Evolutionary conservation across 2,888 invertebrate genomes (phyloP), one percentile per base, ranked within the genome.

Genomic region (Latrodectus elegans): DNA sequence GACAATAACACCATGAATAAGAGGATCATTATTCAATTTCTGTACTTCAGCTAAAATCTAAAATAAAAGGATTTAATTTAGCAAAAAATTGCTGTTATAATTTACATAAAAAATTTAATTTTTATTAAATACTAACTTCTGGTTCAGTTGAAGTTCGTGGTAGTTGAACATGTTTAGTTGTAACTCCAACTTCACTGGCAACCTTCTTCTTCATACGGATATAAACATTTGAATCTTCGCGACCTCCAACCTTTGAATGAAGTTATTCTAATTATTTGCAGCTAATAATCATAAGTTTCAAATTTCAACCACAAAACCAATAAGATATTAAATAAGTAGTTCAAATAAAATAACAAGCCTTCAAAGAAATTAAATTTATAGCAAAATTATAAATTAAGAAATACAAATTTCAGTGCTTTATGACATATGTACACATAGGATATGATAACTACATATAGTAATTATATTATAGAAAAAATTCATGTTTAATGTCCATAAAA

Each of bases 151-250:
- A 96, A 51, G 95, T 94, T 60, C 94, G 94, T 0, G 97, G 95
- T 89, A 99, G 93, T 90, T 95, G 94, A 4, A 98, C 93, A 92
- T 97, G 97, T 70, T 95, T 94, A 0, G 96, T 96, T 38, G 93
- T 92, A 78, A 99, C 97, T 84, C 99, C 99, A 90, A 99, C 96
- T 91, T 97, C 96, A 79, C 93, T 94, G 0, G 99, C 99, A 0
- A 97, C 96, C 92, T 96, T 97, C 84, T 98, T 94, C 93, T 99
- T 99, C 95, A 97, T 97, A 60, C 97, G 94, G 91, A 99, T 99
- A 93, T 99, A 99, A 8, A 99, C 98, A 93, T 99, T 99, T 71
- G 99, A 99, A 93, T 99, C 99, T 92, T 97, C 97, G 0, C 99
- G 94, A 1, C 95, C 96, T 14, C 99, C 99, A 88, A 99, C 99